Evolutionary conservation across 2,888 invertebrate genomes (phyloP), one percentile per base, ranked within the genome.

Genomic region (Bombylius discolor): DNA sequence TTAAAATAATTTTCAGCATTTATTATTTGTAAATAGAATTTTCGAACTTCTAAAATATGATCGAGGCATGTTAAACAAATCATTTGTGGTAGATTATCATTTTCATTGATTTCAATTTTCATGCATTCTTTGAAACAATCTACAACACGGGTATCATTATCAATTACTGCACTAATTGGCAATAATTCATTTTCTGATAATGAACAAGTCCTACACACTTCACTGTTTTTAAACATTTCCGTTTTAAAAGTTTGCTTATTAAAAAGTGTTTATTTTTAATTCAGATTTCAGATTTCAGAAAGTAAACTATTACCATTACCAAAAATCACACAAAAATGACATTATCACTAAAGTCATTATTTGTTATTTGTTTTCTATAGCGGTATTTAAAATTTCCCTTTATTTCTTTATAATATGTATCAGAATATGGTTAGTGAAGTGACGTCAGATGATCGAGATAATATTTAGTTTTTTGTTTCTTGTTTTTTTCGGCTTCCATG

Each of bases 61-160:
- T 50, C 50, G 5, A 58, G 23, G 47, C 58, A 58, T 33, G 42
- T 52, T 9, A 53, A 11, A 39, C 58, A 58, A 46, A 52, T 58
- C 9, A 34, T 31, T 12, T 49, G 47, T 13, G 58, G 58, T 14
- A 58, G 31, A 23, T 52, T 49, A 49, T 52, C 55, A 31, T 55
- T 42, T 5, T 46, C 50, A 4, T 47, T 33, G 8, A 57, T 39
- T 2, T 42, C 13, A n/a, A 48, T 14, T n/a, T 57, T 57, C 36
- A 52, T 31, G 45, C 45, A 58, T 23, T 52, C 44, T 3, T 32
- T 42, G 36, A 55, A 55, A n/a, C 47, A 55, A 13, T 50, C 50
- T 4, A 50, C 11, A 33, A 55, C 46, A 13, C 46, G 50, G 1
- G 23, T 34, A 13, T 55, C 39, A 14, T 49, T 13, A 6, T 51